Conservation (phyloP, 1,140 invertebrate genomes). For the Chelonus insularis region DNA sequence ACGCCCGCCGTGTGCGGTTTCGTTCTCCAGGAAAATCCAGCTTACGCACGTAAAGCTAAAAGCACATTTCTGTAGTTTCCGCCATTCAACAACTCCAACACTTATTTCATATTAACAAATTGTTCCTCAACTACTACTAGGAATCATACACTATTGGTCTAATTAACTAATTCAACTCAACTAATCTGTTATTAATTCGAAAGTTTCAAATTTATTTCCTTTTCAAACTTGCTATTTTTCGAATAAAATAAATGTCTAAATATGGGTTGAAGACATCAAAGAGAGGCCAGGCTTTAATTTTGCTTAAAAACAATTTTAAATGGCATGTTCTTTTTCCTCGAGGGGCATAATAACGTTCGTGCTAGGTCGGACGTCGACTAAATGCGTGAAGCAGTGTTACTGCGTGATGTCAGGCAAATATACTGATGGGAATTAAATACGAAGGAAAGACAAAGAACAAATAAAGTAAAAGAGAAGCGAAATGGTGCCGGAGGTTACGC, state of each 20-base stretch:
- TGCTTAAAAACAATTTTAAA: slow-evolving; percentile 27
- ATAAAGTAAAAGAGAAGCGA: slow-evolving; percentile 4
- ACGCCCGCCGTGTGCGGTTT: neutral
- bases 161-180: too few relatives aligned
- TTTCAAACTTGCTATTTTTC: too few relatives aligned
- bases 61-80: neutral
- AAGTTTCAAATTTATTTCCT: too few relatives aligned
- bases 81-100: too few relatives aligned
- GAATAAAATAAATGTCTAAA: too few relatives aligned
- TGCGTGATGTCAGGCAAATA: slow-evolving; percentile 16
- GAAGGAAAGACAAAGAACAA: neutral
- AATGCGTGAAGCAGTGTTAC: slow-evolving; percentile 4
- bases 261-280: neutral
- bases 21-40: neutral
- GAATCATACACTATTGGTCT: too few relatives aligned
- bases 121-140: too few relatives aligned
- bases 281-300: slow-evolving; percentile 6
- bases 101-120: too few relatives aligned
- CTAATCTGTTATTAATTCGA: too few relatives aligned
- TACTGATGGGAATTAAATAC: neutral
- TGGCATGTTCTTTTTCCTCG: slow-evolving; percentile 5
- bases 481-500: slow-evolving; percentile 27
- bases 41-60: slow-evolving; percentile 10
- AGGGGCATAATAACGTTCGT: slow-evolving; percentile 24
- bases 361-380: slow-evolving; percentile 19